Base-by-base conservation (phyloP, 1,140 invertebrate species). In the Subanguina moxae region DNA sequence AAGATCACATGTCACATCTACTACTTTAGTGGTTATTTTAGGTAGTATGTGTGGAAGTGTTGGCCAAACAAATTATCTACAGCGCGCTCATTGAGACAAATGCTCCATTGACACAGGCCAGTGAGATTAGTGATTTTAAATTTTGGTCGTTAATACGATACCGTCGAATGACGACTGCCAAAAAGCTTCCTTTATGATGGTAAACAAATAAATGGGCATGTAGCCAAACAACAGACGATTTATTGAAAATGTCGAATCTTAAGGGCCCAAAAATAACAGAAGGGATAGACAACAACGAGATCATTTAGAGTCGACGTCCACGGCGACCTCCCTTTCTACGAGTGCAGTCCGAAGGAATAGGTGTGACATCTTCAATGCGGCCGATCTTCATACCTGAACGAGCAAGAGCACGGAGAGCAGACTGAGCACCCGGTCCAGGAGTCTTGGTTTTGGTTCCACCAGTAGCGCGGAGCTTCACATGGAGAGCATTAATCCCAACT, bases 361-460 rank as follows among this genome's bases (percentile, higher is more conserved):
- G 96, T 9, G 95, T 99, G 0, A 99, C 96, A 88, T 99, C 96
- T 86, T 88, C 87, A 85, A 99, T 99, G 77, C 95, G 89, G 48
- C 96, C 96, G 84, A 99, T 98, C 85, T 97, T 97, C 91, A 99
- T 98, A 73, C 91, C 93, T 56, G 94, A 92, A 85, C 96, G 91
- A 76, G 96, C 96, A 70, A 99, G 87, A 82, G 96, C 95, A 76
- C 96, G 87, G 1, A 99, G 87, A 62, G 96, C 96, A 58, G 93
- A 95, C 84, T 99, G 96, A 58, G 95, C 96, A 76, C 95, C 95
- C 38, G 95, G 96, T 83, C 96, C 95, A 30, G 93, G 93, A 1
- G 93, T 96, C 85, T 96, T 96, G 25, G 93, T 94, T 82, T 92
- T 83, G 46, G 79, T 99, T 57, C 96, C 96, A 81, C 96, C 95